Evolutionary conservation across 2,797 vertebrate genomes (phyloP).

Genomic region (Poeciliopsis turneri): DNA sequence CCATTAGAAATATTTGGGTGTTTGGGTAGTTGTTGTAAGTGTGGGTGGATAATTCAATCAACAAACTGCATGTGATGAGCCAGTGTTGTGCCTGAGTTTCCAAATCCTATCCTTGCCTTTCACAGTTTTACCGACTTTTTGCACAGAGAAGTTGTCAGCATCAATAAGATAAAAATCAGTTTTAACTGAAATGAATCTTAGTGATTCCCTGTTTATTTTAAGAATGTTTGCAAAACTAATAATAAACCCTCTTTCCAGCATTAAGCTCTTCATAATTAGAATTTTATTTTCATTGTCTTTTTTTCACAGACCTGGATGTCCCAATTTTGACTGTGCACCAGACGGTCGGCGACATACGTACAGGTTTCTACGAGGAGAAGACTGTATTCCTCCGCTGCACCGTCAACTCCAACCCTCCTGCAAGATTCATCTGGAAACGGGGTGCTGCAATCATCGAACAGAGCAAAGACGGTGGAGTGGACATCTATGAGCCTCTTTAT

Average conservation of each 20-base stretch:
- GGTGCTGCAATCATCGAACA: slow-evolving; percentile 87
- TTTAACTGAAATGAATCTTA: slow-evolving; percentile 7
- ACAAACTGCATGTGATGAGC: slow-evolving; percentile 42
- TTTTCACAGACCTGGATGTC: slow-evolving; percentile 89
- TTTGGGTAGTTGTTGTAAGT: slow-evolving; percentile 49
- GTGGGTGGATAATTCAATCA: slow-evolving; percentile 36
- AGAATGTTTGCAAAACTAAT: background rate
- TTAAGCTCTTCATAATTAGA: background rate
- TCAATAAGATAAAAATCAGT: slow-evolving; percentile 9
- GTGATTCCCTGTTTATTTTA: background rate
- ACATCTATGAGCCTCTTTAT: slow-evolving; percentile 98
- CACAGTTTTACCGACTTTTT: slow-evolving; percentile 17
- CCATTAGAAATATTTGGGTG: slow-evolving; percentile 37
- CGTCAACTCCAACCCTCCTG: slow-evolving; percentile 96
- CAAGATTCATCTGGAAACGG: slow-evolving; percentile 97
- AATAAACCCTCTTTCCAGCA: background rate
- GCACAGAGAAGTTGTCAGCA: background rate
- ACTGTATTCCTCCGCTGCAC: slow-evolving; percentile 97
- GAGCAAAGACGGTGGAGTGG: slow-evolving; percentile 96
- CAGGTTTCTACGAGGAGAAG: slow-evolving; percentile 98
- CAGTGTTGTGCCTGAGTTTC: slow-evolving; percentile 41
- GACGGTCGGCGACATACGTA: slow-evolving; percentile 95
- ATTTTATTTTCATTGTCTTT: background rate
- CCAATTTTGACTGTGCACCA: slow-evolving; percentile 95
- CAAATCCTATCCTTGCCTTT: slow-evolving; percentile 25